Base-by-base conservation (phyloP, 1,140 invertebrate genomes). In the Agrypnia vestita region DNA sequence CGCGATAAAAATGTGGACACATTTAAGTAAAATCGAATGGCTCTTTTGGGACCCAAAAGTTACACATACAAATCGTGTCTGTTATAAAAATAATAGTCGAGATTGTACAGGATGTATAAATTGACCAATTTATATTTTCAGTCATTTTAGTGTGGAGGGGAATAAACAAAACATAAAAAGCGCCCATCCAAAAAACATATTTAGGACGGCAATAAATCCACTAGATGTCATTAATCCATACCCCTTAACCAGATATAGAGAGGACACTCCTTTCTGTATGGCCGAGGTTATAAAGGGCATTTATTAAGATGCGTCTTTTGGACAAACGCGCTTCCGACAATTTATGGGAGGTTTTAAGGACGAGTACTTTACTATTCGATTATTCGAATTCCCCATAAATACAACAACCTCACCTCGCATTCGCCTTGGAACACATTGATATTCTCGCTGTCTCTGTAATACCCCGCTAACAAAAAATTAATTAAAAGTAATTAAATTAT, bases 171-270 rank as follows among this genome's bases (percentile, higher is more conserved):
- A 78, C 67, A 81, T 81, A 81, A 81, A 81, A 81, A 76, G 80
- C 76, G 75, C 55, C 76, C 80, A 74, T 81, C 80, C 67, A 82
- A 82, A 82, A 82, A 80, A 82, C 81, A 82, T 82, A 82, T 82
- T 82, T 82, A 82, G 81, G 81, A 82, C 69, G 78, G 78, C 75
- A 78, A 82, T 82, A 82, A 82, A 82, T 82, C 81, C 78, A 78
- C 46, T 56, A 80, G 71, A 82, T 78, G 81, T 82, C 81, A 82
- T 82, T 82, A 82, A 82, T 82, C 81, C 81, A 78, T 80, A 82
- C 75, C 81, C 77, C 72, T 64, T 35, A 59, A 47, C 13, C 25
- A 56, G 71, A 56, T 74, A 55, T 51, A n/a, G 43, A 77, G 67
- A 56, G 80, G 77, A 73, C 77, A 61, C 51, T 75, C 49, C 74